Evolutionary conservation across 2,888 invertebrate genomes (phyloP).

Genomic region (Leucophenga montana): DNA sequence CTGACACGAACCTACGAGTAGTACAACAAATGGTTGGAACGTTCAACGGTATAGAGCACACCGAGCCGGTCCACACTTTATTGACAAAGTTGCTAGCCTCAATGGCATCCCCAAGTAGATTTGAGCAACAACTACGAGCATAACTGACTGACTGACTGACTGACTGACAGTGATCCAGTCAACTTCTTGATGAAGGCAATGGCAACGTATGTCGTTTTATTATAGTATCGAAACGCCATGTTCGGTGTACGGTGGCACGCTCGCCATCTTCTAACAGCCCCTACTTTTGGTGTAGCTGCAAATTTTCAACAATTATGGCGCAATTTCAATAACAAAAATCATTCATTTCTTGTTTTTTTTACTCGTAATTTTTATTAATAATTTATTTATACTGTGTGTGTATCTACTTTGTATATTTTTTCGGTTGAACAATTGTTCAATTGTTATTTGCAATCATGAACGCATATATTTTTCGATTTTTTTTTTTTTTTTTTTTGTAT

Average conservation of each 20-base stretch:
- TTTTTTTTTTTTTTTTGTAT: constrained; percentile 1
- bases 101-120: too few species aligned
- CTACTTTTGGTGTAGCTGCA: background rate
- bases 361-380: constrained; percentile 32
- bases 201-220: too few species aligned
- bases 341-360: constrained; percentile 29
- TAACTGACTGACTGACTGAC: too few species aligned
- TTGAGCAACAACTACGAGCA: too few species aligned
- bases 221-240: too few species aligned
- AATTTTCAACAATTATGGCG: constrained; percentile 52
- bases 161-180: too few species aligned
- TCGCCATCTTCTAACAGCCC: too few species aligned
- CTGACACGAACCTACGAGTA: constrained; percentile 6
- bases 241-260: too few species aligned
- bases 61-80: too few species aligned
- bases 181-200: too few species aligned
- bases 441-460: background rate
- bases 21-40: background rate
- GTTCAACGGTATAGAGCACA: too few species aligned
- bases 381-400: constrained; percentile 42
- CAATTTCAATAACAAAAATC: constrained; percentile 49
- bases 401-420: constrained; percentile 42
- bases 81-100: too few species aligned
- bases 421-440: background rate
- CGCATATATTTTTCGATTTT: constrained; percentile 13